A percentile compares a stretch with the other conserved stretches of the same genome.
Conservation (phyloP, 37 sponge, comb jelly and placozoan genomes). For the Chondrilla cf. caribensis region DNA sequence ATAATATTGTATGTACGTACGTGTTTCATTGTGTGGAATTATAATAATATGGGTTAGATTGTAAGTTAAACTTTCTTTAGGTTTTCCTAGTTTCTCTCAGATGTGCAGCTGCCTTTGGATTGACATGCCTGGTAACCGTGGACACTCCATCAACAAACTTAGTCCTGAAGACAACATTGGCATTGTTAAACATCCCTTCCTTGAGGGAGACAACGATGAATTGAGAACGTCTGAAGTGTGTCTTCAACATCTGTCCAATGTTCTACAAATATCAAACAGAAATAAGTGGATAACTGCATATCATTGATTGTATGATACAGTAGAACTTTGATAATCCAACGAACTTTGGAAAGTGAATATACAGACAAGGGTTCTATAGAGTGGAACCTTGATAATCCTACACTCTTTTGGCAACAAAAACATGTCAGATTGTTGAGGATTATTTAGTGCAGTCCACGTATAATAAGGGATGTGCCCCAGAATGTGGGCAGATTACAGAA, state of each 20-base stretch:
- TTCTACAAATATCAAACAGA: too few relatives aligned
- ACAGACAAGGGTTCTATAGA: neutral
- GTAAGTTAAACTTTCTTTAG: too few relatives aligned
- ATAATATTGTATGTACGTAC: too few relatives aligned
- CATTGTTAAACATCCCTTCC: slow-evolving; percentile 99
- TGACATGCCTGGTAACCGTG: slow-evolving; percentile 74
- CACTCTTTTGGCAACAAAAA: too few relatives aligned
- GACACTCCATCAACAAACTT: slow-evolving; percentile 99
- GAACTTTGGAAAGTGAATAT: neutral
- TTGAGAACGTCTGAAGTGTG: slow-evolving; percentile 94
- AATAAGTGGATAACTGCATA: neutral
- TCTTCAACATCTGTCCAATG: slow-evolving; percentile 95
- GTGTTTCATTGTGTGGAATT: too few relatives aligned
- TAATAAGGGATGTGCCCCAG: too few relatives aligned
- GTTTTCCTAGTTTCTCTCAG: neutral
- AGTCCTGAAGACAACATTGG: slow-evolving; percentile 96
- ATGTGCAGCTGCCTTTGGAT: slow-evolving; percentile 11
- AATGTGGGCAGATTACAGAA: too few relatives aligned
- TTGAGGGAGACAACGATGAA: slow-evolving; percentile 98
- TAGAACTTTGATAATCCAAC: too few relatives aligned
- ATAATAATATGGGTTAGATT: too few relatives aligned
- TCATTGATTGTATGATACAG: too few relatives aligned
- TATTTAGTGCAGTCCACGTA: too few relatives aligned
- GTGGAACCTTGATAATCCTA: neutral
- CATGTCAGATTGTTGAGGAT: too few relatives aligned